Base-by-base conservation (phyloP, 1,140 invertebrate species). In the Apis mellifera region DNA sequence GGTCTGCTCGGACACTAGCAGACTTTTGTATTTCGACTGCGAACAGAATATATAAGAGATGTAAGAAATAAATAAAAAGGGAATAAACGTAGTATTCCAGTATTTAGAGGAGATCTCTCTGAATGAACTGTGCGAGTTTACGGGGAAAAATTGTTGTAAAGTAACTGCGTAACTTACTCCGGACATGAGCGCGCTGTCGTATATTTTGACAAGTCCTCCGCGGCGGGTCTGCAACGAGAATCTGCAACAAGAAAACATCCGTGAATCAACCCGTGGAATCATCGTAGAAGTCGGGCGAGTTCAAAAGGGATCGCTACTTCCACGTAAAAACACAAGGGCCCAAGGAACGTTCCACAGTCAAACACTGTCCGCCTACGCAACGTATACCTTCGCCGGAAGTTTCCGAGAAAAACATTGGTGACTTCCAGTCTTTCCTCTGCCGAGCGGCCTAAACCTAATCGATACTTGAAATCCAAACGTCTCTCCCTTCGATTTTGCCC, bases 1-100 rank as follows among this genome's bases (percentile, higher is more conserved):
- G 32, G 98, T 99, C 89, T 96, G 95, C 85, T 98, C 97, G 77
- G 97, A 98, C 83, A 98, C 97, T 74, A 98, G 95, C 78, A 99
- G 94, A 89, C 97, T 98, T 93, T 99, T 98, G 95, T 98, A 99
- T 94, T 98, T 97, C 0, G 98, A 98, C 94, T 96, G 92, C 7
- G 92, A 92, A 79, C 12, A 26, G 42, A 21, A 48, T 9, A n/a
- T n/a, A n/a, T n/a, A n/a, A n/a, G n/a, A n/a, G n/a, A n/a, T n/a
- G n/a, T n/a, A n/a, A 23, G 15, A 50, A 21, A 62, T 9, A 21
- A 21, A 55, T n/a, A n/a, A 11, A 26, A 59, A 65, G 54, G 0
- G 9, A 26, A 17, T 50, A 13, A 59, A 59, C 9, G 9, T 32
- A 8, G 17, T 65, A 42, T 26, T 21, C 32, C 7, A 57, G 32